Evolutionary conservation across 2,888 invertebrate genomes (phyloP), one percentile per base, ranked within the genome.

Genomic region (Thumatha senex): DNA sequence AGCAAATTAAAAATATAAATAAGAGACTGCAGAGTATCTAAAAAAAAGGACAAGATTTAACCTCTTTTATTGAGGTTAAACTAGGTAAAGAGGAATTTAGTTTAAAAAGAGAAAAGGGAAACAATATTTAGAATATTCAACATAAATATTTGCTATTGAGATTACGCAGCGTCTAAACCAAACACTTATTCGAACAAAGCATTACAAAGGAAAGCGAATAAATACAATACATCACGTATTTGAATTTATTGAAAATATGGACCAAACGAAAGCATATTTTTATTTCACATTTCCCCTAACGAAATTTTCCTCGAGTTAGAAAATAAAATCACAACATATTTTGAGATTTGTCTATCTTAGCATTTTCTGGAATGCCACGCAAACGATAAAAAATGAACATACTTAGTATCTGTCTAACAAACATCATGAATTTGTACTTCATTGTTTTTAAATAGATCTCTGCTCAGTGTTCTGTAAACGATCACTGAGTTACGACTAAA

Each of bases 271-370:
- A 54, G 46, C 42, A 58, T 47, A 61, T 63, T 59, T 63, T 48
- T 49, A 51, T 54, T 52, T 54, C 48, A 15, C 35, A 42, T 31
- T 54, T 56, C 38, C 14, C 31, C 40, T 18, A 31, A 50, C 36
- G 44, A 46, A 55, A 50, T 47, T 53, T 53, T 53, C 46, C 42
- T 49, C 42, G 33, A 56, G 50, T 58, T 54, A 47, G 54, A 51
- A 54, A 63, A 67, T 59, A 56, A 67, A 64, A 62, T 64, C 61
- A 58, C 46, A 58, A 61, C 61, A 60, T 60, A 31, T 8, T 55
- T 58, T 46, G 49, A 45, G 53, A 54, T 62, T 57, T 64, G 59
- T 62, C 64, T 67, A 39, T 64, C 56, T 61, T 57, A 58, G 64
- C 67, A 50, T 58, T 62, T 67, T 57, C 54, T 55, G 34, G 59